Evolutionary conservation across 1,140 invertebrate species (phyloP).

Genomic region (Lasioglossum albipes): DNA sequence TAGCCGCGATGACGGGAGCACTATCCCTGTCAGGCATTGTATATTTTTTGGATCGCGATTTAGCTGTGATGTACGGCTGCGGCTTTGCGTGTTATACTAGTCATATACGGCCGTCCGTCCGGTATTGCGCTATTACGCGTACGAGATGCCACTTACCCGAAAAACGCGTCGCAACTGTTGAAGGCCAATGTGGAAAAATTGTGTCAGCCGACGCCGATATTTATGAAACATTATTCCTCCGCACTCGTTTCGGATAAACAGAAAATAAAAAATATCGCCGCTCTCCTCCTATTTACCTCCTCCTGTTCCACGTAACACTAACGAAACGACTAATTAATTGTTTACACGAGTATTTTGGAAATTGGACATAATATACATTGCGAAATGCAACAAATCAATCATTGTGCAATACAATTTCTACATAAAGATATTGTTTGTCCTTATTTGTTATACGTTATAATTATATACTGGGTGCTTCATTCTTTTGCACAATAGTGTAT

Average conservation of each 20-base stretch:
- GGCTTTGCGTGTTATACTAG: conserved; percentile 73
- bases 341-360: too few species aligned
- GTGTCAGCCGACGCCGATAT: not conserved
- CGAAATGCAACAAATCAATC: too few species aligned
- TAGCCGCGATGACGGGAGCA: conserved; percentile 66
- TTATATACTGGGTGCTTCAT: too few species aligned
- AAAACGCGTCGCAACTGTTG: conserved; percentile 20
- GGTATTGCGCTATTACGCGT: conserved; percentile 56
- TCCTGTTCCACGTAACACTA: not conserved
- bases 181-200: conserved; percentile 12
- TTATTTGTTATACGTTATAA: too few species aligned
- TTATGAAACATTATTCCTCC: not conserved
- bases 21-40: conserved; percentile 75
- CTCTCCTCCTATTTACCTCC: not conserved
- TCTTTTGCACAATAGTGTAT: too few species aligned
- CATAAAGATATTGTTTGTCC: too few species aligned
- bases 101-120: conserved; percentile 68
- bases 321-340: not conserved
- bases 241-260: not conserved
- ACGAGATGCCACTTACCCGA: conserved; percentile 43
- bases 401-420: too few species aligned
- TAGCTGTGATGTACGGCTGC: conserved; percentile 78
- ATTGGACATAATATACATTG: too few species aligned
- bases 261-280: not conserved
- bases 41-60: conserved; percentile 80